These are phyloP conservation scores for Microplitis deprimator DNA, from an alignment of 2,888 invertebrate genomes.

Conservation along the genomic window DNA sequence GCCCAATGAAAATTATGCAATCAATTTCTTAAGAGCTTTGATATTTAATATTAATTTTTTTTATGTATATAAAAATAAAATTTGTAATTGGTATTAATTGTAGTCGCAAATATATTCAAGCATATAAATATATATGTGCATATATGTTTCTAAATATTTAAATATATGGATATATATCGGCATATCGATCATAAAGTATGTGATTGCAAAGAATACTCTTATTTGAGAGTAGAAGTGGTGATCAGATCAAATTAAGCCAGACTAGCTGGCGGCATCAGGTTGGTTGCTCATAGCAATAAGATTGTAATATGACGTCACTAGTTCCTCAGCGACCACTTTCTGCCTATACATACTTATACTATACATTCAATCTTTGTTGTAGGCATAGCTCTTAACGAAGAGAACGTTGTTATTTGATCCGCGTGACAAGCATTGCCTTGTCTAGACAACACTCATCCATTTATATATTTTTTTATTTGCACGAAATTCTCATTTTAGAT, in stretches of 20 bases:
- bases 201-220: slow-evolving; percentile 23
- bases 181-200: neutral
- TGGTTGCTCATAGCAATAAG: slow-evolving; percentile 53
- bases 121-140: neutral
- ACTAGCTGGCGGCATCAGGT: slow-evolving; percentile 60
- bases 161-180: neutral
- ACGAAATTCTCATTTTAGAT: no score
- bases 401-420: slow-evolving; percentile 3
- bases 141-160: neutral
- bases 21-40: slow-evolving; percentile 3
- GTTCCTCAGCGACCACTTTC: slow-evolving; percentile 37
- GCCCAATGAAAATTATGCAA: slow-evolving; percentile 17
- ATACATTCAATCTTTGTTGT: neutral
- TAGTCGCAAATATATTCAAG: no score
- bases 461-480: neutral
- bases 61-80: neutral
- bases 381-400: neutral
- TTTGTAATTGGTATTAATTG: no score
- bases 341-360: slow-evolving; percentile 22
- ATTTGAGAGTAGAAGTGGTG: slow-evolving; percentile 51
- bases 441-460: slow-evolving; percentile 13
- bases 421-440: slow-evolving; percentile 40
- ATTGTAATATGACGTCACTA: slow-evolving; percentile 57
- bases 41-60: neutral
- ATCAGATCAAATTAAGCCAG: slow-evolving; percentile 56